These are phyloP conservation scores for Hexactinellida sp. DNA, from an alignment of 37 sponge, comb jelly and placozoan species.

Conservation along the genomic window DNA sequence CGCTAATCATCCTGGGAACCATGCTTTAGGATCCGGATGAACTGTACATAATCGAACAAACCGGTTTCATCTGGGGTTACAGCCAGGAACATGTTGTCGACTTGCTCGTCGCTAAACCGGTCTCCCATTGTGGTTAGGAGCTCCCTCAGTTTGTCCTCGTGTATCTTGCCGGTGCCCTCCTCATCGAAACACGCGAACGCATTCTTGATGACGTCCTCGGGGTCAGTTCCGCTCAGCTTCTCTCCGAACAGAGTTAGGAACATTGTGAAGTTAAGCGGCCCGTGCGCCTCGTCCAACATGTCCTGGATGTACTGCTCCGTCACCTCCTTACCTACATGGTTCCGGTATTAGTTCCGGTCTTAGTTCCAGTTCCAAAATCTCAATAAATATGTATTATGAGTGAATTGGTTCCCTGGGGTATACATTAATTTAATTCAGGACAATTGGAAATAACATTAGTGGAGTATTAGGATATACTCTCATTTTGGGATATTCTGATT, in stretches of 20 bases:
- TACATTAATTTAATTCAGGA: no score
- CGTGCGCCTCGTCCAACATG: neutral
- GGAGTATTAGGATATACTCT: no score
- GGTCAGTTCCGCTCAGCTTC: constrained; percentile 61
- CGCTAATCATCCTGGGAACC: constrained; percentile 88
- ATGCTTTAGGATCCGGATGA: constrained; percentile 87
- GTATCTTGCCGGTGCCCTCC: constrained; percentile 76
- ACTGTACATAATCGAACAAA: constrained; percentile 84
- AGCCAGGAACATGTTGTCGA: constrained; percentile 87
- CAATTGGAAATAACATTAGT: no score
- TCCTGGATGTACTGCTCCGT: neutral
- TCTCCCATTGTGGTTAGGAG: constrained; percentile 95
- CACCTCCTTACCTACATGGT: neutral
- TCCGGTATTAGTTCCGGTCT: neutral
- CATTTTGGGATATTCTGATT: no score
- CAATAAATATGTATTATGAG: neutral
- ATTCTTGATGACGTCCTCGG: constrained; percentile 95
- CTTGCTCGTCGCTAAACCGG: constrained; percentile 59
- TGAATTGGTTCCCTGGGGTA: no score
- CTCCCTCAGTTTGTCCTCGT: constrained; percentile 82
- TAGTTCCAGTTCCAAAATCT: neutral
- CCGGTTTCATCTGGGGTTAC: constrained; percentile 76
- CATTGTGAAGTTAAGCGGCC: constrained; percentile 10
- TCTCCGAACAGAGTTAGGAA: constrained; percentile 16
- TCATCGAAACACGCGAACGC: constrained; percentile 98